Evolutionary conservation across 2,113 vertebrate genomes (phyloP).

Genomic region (Oreochromis aureus): DNA sequence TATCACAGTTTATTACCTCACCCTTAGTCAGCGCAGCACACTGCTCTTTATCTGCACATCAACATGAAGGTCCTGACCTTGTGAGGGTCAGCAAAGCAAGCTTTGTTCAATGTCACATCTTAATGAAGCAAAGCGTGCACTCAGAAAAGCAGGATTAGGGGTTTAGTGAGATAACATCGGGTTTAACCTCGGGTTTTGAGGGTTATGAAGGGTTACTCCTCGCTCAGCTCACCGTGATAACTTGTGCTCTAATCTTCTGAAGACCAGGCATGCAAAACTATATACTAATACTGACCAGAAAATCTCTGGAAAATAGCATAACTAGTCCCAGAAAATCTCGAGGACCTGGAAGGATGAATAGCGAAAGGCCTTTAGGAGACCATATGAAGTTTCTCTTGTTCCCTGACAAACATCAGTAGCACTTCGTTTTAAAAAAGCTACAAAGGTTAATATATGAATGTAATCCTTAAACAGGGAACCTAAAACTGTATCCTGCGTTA

Average conservation of each 20-base stretch:
- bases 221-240: neutral
- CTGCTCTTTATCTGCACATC: neutral
- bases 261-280: neutral
- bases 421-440: neutral
- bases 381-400: neutral
- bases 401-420: neutral
- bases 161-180: neutral
- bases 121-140: neutral
- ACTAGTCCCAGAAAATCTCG: neutral
- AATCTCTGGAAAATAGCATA: neutral
- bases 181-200: neutral
- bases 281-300: neutral
- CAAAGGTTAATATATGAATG: neutral
- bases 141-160: neutral
- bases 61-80: neutral
- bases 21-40: neutral
- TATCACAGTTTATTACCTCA: neutral
- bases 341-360: neutral
- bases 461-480: neutral
- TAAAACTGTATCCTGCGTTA: neutral
- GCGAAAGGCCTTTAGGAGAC: neutral
- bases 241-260: neutral
- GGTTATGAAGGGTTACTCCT: neutral
- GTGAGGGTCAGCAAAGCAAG: neutral
- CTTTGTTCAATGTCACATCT: neutral